Conservation (phyloP, 1,140 invertebrate genomes). For the Liolophura sinensis region DNA sequence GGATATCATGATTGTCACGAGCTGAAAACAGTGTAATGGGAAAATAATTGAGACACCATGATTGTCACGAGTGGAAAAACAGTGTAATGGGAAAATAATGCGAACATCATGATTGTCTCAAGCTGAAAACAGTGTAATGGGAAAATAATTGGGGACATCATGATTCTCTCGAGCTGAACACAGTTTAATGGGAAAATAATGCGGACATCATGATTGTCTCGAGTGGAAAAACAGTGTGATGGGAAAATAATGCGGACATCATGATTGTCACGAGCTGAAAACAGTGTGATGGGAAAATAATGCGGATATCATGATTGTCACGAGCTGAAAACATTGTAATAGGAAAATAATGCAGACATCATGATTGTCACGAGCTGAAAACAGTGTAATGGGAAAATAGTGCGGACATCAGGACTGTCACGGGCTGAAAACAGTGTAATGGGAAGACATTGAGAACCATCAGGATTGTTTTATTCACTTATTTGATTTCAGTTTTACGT, state of each 20-base stretch:
- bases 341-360: too few species aligned
- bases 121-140: conserved; percentile 20
- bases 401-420: too few species aligned
- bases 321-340: conserved; percentile 23
- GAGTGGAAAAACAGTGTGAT: conserved; percentile 18
- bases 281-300: neutral
- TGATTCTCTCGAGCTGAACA: too few species aligned
- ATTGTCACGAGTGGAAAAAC: conserved; percentile 33
- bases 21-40: conserved; percentile 20
- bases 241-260: conserved; percentile 27
- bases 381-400: too few species aligned
- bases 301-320: conserved; percentile 34
- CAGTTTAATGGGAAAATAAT: too few species aligned
- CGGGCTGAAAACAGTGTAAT: too few species aligned
- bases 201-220: too few species aligned
- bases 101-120: conserved; percentile 34
- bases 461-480: too few species aligned
- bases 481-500: too few species aligned
- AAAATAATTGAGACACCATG: conserved; percentile 30
- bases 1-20: conserved; percentile 6
- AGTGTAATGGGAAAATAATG: conserved; percentile 4
- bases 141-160: too few species aligned
- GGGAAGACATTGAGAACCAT: too few species aligned
- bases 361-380: too few species aligned
- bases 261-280: conserved; percentile 35